Evolutionary conservation across 2,888 invertebrate species (phyloP), one percentile per base, ranked within the genome.

Genomic region (Glyphotaelius pellucidus): DNA sequence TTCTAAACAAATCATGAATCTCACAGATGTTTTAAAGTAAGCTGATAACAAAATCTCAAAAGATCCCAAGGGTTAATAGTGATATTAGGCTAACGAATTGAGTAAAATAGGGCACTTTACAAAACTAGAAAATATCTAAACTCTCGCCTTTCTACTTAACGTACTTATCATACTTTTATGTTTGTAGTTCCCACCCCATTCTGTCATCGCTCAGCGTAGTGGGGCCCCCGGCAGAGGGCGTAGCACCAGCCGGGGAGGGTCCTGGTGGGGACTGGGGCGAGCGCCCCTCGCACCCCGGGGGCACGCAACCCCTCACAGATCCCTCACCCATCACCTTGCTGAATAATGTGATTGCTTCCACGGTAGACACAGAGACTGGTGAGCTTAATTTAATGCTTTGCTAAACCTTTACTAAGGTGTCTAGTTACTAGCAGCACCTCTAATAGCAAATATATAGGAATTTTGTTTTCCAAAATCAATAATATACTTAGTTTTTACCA

Each of bases 291-390:
- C 52, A 87, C 52, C 90, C 52, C 94, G 95, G 30, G 93, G 94
- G 81, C 95, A 95, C 93, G 95, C 96, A 90, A 95, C 96, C 93
- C 95, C 94, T 52, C 15, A n/a, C 30, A 3, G 42, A 47, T 7
- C 89, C 38, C 11, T 92, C 93, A 9, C 93, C 93, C 12, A 81
- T 93, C 30, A 85, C 92, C 2, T 80, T 93, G 14, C 91, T 93
- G 11, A 93, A 93, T 42, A 93, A 91, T n/a, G 93, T 93, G 4
- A 93, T 93, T 19, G 91, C 93, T 81, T 93, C 93, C n/a, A 92
- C 93, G 9, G 93, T 93, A 5, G 93, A 93, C 81, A 92, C 92
- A 12, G 89, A 93, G 84, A 93, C 93, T 86, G 93, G 93, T 93
- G 85, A 91, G n/a, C n/a, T 86, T 89, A 19, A 67, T 15, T 35